Evolutionary conservation across 2,888 invertebrate genomes (phyloP).

Genomic region (Melanchra persicariae): DNA sequence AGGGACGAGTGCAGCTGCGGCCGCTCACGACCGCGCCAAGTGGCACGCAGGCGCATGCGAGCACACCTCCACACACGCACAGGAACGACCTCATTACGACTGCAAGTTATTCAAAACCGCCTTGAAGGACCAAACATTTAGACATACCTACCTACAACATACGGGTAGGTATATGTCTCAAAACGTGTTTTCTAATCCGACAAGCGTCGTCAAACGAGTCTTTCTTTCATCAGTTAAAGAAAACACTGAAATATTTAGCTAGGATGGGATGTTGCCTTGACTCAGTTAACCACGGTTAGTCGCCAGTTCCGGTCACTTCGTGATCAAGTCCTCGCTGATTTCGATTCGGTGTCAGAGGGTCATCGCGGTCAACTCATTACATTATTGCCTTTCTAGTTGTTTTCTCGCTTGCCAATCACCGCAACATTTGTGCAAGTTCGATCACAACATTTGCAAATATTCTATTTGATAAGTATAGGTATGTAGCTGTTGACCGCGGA

Average conservation of each 20-base stretch:
- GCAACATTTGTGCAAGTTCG: neutral
- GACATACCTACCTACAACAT: too few species aligned
- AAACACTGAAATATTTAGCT: neutral
- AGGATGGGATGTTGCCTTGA: neutral
- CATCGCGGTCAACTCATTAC: too few species aligned
- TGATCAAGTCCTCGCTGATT: neutral
- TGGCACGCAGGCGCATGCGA: slow-evolving; percentile 3
- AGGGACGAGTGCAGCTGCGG: slow-evolving; percentile 13
- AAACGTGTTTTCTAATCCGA: neutral
- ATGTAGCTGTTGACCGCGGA: neutral
- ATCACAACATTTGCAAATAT: neutral
- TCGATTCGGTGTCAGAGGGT: too few species aligned
- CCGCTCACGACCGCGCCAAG: slow-evolving; percentile 27
- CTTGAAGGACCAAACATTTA: neutral
- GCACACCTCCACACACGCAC: neutral
- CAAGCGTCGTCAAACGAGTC: neutral
- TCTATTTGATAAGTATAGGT: neutral
- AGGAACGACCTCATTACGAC: neutral
- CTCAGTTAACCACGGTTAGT: neutral
- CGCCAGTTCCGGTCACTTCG: neutral
- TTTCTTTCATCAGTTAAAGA: neutral
- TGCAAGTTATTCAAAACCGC: neutral
- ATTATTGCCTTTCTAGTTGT: slow-evolving; percentile 10
- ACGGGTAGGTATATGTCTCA: neutral
- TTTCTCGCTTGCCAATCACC: neutral